phyloP scores from a whole-genome alignment of 2,113 vertebrate species.

The Fulmarus glacialis region DNA sequence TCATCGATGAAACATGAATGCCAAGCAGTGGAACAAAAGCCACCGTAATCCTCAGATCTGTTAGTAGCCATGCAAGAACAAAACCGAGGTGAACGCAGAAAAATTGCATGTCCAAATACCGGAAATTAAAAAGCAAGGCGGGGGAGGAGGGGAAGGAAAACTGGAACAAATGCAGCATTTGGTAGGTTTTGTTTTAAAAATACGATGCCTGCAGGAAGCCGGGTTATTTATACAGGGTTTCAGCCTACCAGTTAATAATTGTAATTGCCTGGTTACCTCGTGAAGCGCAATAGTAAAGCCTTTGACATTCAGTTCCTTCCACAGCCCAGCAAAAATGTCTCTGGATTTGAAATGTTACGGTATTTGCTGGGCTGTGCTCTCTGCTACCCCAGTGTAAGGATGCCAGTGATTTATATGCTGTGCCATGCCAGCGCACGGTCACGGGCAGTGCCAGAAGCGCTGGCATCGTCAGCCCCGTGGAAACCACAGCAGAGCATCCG shows the following conservation, averaged over 20 bases:
- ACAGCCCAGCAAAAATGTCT: not conserved
- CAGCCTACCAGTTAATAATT: conserved; percentile 14
- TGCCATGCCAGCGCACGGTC: fast-evolving
- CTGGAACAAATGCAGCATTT: conserved; percentile 17
- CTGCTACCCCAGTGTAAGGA: not conserved
- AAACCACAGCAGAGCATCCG: not conserved
- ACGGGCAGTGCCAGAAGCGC: not conserved
- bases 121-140: not conserved
- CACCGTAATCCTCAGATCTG: not conserved
- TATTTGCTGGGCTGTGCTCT: not conserved
- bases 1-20: not conserved
- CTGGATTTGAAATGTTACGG: not conserved
- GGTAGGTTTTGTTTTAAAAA: conserved; percentile 42
- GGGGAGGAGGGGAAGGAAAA: not conserved
- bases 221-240: conserved; percentile 21
- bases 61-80: not conserved
- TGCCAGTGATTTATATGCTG: not conserved
- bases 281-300: conserved; percentile 19
- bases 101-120: not conserved
- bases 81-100: conserved; percentile 4
- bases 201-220: not conserved
- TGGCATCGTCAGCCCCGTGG: fast-evolving
- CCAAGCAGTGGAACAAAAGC: not conserved
- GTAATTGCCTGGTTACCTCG: conserved; percentile 51
- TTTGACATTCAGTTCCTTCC: not conserved